Evolutionary conservation across 2,797 vertebrate genomes (phyloP).

Genomic region (Enteromius trimaculatus): DNA sequence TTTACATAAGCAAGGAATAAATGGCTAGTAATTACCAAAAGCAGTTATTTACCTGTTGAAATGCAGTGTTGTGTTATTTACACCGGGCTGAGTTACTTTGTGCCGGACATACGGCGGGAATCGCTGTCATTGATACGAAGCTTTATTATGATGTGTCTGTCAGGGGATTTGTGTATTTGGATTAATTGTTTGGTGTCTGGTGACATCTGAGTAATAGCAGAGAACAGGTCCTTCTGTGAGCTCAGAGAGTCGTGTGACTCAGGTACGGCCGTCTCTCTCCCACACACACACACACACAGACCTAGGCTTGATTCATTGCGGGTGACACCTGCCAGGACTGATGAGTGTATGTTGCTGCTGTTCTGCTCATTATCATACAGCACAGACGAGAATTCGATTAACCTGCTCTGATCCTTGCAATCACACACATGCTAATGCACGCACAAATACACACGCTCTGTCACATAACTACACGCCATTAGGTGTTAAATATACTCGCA

Average conservation of each 20-base stretch:
- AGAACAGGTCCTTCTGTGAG: not conserved
- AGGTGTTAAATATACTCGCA: slow-evolving; percentile 22
- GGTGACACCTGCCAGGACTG: slow-evolving; percentile 54
- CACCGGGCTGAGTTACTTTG: not conserved
- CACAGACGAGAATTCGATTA: slow-evolving; percentile 55
- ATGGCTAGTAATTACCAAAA: slow-evolving; percentile 6
- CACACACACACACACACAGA: too few species aligned
- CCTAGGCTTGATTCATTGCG: slow-evolving; percentile 45
- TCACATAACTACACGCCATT: not conserved
- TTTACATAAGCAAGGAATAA: slow-evolving; percentile 9
- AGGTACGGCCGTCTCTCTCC: not conserved
- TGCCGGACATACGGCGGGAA: not conserved
- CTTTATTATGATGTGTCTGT: not conserved
- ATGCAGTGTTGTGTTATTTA: not conserved
- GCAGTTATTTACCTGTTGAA: not conserved
- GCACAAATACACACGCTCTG: not conserved
- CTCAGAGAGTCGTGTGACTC: slow-evolving; percentile 1
- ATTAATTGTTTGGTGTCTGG: slow-evolving; percentile 13
- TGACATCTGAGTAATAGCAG: slow-evolving; percentile 26
- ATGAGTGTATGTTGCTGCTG: slow-evolving; percentile 47
- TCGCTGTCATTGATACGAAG: not conserved
- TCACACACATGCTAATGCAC: not conserved
- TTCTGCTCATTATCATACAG: slow-evolving; percentile 53
- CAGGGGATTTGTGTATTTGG: not conserved
- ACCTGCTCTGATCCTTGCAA: slow-evolving; percentile 51